Base-by-base conservation (phyloP, 2,797 vertebrate species). In the Podarcis lilfordi region DNA sequence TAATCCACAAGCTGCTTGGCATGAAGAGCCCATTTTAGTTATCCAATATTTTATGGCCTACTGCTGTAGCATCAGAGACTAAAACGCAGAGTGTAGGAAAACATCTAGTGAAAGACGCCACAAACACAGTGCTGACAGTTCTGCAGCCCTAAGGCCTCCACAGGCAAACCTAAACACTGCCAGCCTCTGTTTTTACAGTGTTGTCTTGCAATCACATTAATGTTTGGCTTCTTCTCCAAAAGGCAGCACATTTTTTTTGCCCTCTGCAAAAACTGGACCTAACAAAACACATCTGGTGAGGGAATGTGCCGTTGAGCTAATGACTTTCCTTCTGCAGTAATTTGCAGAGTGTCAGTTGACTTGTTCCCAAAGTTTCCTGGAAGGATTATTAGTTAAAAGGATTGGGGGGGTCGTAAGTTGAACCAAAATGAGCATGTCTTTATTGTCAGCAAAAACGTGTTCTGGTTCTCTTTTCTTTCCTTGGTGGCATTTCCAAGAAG, bases 11-110 rank as follows among this genome's bases (percentile, higher is more conserved):
- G 37, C 50, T 40, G 7, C 13, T 64, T 84, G 75, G 82, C 35
- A 85, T 21, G 76, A 72, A 72, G 40, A 5, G n/a, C 40, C 35
- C 5, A 13, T 61, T 84, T 88, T 88, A 84, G 84, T 79, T 84
- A 61, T 69, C 76, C 11, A 27, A 43, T 6, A 55, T 80, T 84
- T 80, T 72, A 85, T 80, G 68, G 50, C 35, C 37, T 45, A 8
- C 82, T 74, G 29, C 35, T 64, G 32, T 61, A 79, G 50, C 55
- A 72, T 80, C 45, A 64, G 50, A 74, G 37, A 72, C 45, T 76
- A 80, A 80, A 77, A 45, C 17, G 19, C 45, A n/a, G 19, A 50
- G 66, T 5, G 15, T 43, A 27, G 19, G 69, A 55, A 84, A 72
- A 79, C 5, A 29, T 61, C 75, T n/a, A 43, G 43, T 23, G 35